A percentile compares a stretch with the other conserved stretches of the same genome.
Conservation (phyloP, 2,113 vertebrate species). For the Onychostruthus taczanowskii region DNA sequence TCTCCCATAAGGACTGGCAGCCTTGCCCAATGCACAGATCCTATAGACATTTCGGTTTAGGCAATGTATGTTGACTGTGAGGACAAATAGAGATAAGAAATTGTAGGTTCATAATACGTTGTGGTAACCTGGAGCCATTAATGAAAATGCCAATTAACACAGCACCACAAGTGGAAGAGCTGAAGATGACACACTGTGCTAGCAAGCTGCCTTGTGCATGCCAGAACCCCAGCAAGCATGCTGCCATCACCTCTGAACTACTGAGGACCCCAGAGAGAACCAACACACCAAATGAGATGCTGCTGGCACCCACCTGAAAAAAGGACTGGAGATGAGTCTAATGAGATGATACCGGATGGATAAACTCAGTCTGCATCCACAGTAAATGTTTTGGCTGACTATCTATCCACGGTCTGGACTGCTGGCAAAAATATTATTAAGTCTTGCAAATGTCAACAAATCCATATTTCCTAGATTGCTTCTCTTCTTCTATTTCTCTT, state of each 20-base stretch:
- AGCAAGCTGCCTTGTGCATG: not conserved
- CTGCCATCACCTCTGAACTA: not conserved
- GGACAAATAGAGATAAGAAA: not conserved
- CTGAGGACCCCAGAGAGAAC: not conserved
- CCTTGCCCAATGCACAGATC: not conserved
- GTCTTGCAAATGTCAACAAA: not conserved
- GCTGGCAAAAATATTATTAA: not conserved
- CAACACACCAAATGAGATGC: rapidly evolving
- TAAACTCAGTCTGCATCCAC: not conserved
- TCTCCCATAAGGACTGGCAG: not conserved
- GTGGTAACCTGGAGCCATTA: not conserved
- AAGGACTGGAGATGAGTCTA: not conserved
- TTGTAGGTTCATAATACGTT: not conserved
- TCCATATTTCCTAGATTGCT: not conserved
- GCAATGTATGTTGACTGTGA: not conserved
- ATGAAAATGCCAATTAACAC: not conserved
- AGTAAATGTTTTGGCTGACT: not conserved
- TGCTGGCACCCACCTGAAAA: not conserved
- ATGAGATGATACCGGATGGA: not conserved
- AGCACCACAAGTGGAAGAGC: not conserved
- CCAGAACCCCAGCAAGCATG: not conserved
- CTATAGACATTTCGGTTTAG: not conserved
- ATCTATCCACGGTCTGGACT: not conserved
- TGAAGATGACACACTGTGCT: not conserved
- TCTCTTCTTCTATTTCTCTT: not conserved